Evolutionary conservation across 2,888 invertebrate genomes (phyloP), one percentile per base, ranked within the genome.

Genomic region (Liopterus haemorrhoidalis): DNA sequence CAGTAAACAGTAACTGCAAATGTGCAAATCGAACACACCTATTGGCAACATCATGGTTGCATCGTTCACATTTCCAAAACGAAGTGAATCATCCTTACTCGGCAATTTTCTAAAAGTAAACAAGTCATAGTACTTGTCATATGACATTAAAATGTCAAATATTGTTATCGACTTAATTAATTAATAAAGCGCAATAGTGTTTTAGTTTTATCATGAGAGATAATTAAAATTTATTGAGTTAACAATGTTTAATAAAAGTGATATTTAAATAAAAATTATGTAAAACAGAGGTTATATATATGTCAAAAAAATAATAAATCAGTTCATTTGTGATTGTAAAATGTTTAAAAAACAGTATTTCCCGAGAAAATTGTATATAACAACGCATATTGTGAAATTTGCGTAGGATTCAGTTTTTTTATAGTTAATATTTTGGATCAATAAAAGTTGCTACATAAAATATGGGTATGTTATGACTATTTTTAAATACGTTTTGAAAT

Each of bases 361-460:
- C 16, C 8, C 19, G 16, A 38, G 16, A 24, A 35, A 35, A 27
- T n/a, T 15, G 25, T 18, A 8, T n/a, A n/a, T n/a, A n/a, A n/a
- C n/a, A n/a, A n/a, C n/a, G n/a, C n/a, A 20, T 19, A 15, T 30
- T 5, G 22, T 40, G 20, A 28, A 8, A 28, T 30, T n/a, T 40
- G 39, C 30, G 39, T 40, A 30, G 39, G 39, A 28, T 9, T 19
- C 12, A 30, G 20, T 30, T 40, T 30, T 19, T 30, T 21, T 40
- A 24, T 30, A 30, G 20, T 20, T 28, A 39, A 28, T 40, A 20
- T 16, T 20, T 40, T 40, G 30, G 39, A 40, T 40, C 39, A 40
- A 40, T 40, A 40, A 19, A 8, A 3, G 39, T 19, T 14, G 14
- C 18, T 24, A 14, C 28, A 18, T 20, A 15, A 20, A 28, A 18